Evolutionary conservation across 23 tunicate genomes (phyloP).

Genomic region (Oikopleura dioica): DNA sequence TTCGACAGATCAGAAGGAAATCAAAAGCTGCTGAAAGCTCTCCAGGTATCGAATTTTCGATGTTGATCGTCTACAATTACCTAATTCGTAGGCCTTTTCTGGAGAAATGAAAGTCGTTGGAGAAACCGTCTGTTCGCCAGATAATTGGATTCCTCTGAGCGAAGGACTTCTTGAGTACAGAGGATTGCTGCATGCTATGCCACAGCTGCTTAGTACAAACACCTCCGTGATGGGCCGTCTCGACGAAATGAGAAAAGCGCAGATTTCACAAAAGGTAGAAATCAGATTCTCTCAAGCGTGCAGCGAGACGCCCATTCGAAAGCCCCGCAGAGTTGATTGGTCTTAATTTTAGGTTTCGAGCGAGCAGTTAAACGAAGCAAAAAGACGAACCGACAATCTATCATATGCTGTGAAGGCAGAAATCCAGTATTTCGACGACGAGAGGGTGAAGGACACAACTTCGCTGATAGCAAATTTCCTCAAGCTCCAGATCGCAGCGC

Average conservation of each 20-base stretch:
- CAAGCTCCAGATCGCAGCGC: conserved; percentile 6
- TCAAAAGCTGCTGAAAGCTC: conserved; percentile 4
- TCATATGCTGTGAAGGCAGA: conserved; percentile 5
- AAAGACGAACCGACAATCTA: background rate
- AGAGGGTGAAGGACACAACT: background rate
- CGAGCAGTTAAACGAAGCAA: background rate
- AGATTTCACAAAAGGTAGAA: conserved; percentile 8
- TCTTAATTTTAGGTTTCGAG: background rate
- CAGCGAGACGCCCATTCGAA: background rate
- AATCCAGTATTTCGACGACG: conserved; percentile 4
- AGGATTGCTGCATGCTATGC: conserved; percentile 5
- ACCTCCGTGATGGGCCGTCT: background rate
- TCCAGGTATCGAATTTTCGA: background rate
- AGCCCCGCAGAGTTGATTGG: background rate
- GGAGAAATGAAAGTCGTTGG: conserved; percentile 13
- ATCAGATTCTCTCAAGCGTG: background rate
- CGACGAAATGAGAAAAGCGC: conserved; percentile 7
- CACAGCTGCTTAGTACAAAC: background rate
- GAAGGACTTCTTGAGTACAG: conserved; percentile 3
- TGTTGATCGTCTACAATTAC: background rate
- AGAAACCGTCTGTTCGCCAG: background rate
- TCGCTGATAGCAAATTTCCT: background rate
- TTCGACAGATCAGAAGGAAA: background rate
- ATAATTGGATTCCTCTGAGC: background rate
- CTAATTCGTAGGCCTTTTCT: background rate